Percentiles rank a stretch among this genome's conserved stretches.
Conservation (phyloP, 2,113 vertebrate genomes). For the Hiodon alosoides region DNA sequence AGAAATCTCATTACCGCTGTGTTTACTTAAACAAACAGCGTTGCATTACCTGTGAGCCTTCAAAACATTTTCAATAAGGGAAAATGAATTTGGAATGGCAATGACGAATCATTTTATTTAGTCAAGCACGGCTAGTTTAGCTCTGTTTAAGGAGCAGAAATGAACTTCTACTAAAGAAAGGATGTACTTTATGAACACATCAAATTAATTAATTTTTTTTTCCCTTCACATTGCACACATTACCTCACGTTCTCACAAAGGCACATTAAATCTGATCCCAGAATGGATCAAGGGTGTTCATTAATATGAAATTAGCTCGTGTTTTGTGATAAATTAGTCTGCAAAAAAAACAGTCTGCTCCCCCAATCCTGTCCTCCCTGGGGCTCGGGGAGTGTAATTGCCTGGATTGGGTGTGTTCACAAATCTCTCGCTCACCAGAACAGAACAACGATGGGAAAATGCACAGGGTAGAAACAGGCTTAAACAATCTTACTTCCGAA, state of each 20-base stretch:
- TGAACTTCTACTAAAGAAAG: not conserved
- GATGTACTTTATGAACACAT: not conserved
- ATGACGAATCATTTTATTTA: too few relatives aligned
- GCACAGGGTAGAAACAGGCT: not conserved
- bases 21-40: too few relatives aligned
- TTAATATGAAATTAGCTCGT: not conserved
- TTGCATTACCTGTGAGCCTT: too few relatives aligned
- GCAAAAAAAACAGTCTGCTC: not conserved
- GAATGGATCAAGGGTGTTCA: not conserved
- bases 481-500: too few relatives aligned
- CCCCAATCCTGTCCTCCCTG: not conserved
- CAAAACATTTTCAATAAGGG: too few relatives aligned
- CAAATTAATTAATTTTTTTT: not conserved
- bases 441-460: not conserved
- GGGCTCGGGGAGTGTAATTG: not conserved
- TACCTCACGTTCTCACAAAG: not conserved
- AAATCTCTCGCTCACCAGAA: not conserved
- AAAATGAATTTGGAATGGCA: too few relatives aligned
- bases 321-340: not conserved
- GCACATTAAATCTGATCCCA: not conserved
- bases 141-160: too few relatives aligned
- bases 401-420: not conserved
- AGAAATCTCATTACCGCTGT: too few relatives aligned
- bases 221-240: not conserved
- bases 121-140: too few relatives aligned